Percentiles rank a stretch among this genome's conserved stretches.
These are phyloP conservation scores for Manis javanica DNA, from an alignment of 2,797 vertebrate genomes.

Conservation along the genomic window DNA sequence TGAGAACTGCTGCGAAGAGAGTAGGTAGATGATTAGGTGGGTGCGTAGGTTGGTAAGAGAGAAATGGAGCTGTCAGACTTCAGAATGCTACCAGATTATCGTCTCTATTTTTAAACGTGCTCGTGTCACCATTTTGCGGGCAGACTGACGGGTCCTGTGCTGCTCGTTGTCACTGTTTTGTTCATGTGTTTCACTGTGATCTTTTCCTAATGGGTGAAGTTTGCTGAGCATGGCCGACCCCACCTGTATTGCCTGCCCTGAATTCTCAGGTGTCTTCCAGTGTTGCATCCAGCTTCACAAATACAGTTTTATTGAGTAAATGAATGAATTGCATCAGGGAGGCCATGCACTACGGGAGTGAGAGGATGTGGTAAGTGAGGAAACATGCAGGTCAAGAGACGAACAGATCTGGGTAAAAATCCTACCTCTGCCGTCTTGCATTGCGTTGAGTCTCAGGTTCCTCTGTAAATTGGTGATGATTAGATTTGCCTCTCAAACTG, in stretches of 20 bases:
- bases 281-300: background rate
- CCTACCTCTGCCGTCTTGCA: background rate
- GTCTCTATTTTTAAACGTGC: slow-evolving; percentile 66
- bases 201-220: background rate
- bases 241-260: background rate
- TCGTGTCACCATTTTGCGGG: slow-evolving; percentile 21
- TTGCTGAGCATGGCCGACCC: background rate
- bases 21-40: slow-evolving; percentile 36
- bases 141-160: background rate
- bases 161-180: background rate
- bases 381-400: background rate
- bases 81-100: slow-evolving; percentile 22
- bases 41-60: slow-evolving; percentile 7
- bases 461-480: background rate
- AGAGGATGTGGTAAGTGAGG: background rate
- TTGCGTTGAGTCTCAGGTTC: background rate
- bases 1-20: background rate
- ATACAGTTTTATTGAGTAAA: background rate
- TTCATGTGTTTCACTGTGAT: background rate
- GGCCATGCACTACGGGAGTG: background rate
- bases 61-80: slow-evolving; percentile 49
- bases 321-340: background rate
- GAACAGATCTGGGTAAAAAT: background rate
- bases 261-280: background rate
- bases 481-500: background rate